These are phyloP conservation scores for Phalanger gymnotis DNA, from an alignment of 2,797 vertebrate genomes.

Conservation along the genomic window DNA sequence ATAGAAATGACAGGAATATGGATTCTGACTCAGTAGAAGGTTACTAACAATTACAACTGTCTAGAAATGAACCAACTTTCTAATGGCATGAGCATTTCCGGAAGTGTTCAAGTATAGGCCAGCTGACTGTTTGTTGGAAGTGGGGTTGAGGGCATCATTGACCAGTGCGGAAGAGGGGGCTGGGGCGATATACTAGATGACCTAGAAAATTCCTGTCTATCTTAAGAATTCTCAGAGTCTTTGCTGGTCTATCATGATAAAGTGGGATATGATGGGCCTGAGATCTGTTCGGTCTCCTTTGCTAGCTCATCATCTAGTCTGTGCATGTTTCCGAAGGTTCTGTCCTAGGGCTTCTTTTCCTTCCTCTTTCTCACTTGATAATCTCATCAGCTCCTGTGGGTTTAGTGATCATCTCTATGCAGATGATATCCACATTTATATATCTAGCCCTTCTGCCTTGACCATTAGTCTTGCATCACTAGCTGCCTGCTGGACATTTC, in stretches of 20 bases:
- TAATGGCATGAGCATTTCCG: background rate
- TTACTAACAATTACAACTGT: background rate
- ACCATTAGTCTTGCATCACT: background rate
- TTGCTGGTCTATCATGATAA: background rate
- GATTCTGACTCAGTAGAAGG: background rate
- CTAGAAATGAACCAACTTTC: background rate
- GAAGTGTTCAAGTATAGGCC: background rate
- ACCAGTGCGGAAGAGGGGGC: background rate
- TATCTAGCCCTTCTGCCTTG: background rate
- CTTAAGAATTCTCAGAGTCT: background rate
- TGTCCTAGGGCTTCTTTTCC: background rate
- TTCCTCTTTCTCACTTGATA: background rate
- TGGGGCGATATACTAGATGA: background rate
- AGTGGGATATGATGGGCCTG: background rate
- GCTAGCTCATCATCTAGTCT: background rate
- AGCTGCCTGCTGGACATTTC: background rate
- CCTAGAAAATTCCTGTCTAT: background rate
- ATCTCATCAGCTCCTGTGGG: background rate
- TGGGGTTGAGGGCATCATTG: background rate
- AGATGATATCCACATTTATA: background rate
- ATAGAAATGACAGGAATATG: background rate
- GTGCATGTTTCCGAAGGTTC: background rate
- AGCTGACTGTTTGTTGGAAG: background rate
- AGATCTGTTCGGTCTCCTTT: background rate
- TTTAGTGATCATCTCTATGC: background rate